Conservation (phyloP, 2,113 vertebrate genomes). For the Turdus rufiventris region DNA sequence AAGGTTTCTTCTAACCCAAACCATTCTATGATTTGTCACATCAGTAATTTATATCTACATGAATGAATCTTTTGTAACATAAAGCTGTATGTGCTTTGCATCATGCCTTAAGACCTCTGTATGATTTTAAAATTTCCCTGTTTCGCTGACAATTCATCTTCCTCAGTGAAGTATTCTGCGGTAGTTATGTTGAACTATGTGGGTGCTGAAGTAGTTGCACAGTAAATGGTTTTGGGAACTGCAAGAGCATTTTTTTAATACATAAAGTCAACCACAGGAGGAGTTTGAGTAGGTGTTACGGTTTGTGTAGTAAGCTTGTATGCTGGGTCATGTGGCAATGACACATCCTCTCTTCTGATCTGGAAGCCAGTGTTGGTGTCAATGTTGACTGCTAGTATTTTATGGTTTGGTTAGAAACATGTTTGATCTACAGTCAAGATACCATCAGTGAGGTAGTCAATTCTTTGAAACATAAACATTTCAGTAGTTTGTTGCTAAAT, state of each 20-base stretch:
- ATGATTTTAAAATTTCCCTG: not conserved
- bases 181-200: not conserved
- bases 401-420: not conserved
- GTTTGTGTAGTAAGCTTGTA: not conserved
- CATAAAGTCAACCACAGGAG: not conserved
- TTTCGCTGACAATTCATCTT: not conserved
- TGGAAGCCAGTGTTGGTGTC: not conserved
- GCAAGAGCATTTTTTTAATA: not conserved
- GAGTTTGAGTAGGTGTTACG: constrained; percentile 9
- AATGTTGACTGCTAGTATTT: not conserved
- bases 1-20: not conserved
- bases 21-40: not conserved
- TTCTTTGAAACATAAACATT: not conserved
- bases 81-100: not conserved
- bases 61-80: not conserved
- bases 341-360: constrained; percentile 19
- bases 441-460: not conserved
- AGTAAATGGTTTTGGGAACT: not conserved
- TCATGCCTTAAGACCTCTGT: not conserved
- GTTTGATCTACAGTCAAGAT: not conserved
- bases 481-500: not conserved
- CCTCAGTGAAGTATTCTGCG: not conserved
- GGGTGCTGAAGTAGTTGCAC: not conserved
- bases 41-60: not conserved
- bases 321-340: constrained; percentile 13